Base-by-base conservation (phyloP, 2,888 invertebrate genomes). In the Isotomurus palustris region DNA sequence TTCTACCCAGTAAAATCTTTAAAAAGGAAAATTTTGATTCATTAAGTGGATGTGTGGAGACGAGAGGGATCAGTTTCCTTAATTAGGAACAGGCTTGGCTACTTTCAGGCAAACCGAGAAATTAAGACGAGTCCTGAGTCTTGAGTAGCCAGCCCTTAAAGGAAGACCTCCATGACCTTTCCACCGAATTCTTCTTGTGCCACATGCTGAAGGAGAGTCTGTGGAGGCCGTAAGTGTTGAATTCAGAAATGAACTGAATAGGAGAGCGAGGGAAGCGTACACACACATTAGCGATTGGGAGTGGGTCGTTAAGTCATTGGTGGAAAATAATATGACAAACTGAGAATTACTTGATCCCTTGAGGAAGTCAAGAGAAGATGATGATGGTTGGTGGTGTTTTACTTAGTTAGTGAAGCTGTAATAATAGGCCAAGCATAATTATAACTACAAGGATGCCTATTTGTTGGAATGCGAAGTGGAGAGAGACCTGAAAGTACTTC, bases 1-100 rank as follows among this genome's bases (percentile, higher is more conserved):
- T n/a, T n/a, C n/a, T n/a, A n/a, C n/a, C n/a, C n/a, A n/a, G n/a
- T n/a, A n/a, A n/a, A n/a, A n/a, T n/a, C n/a, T 32, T 32, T 43
- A 17, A 5, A 19, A 24, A 43, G 43, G 21, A 22, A 43, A 43
- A 43, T 3, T 49, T 49, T 32, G 53, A 44, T 44, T 53, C 35
- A 53, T 32, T 43, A 43, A 53, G 25, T 44, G 22, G 21, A n/a
- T 24, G 35, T 28, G 3, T 43, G 29, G 52, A 29, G 41, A 41
- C 43, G 19, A 22, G 43, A 53, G 51, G 56, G 60, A 60, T 60
- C 60, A 56, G 56, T 56, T 60, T 60, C 60, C 55, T 56, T 60
- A 60, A 60, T 60, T 60, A 60, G 59, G 59, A 55, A 40, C 59
- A 59, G 59, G 59, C 55, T 48, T 55, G 52, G 47, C 38, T 21